A percentile compares a stretch with the other conserved stretches of the same genome.
phyloP scores from a whole-genome alignment of 2,888 invertebrate species.

The Danaus chrysippus region DNA sequence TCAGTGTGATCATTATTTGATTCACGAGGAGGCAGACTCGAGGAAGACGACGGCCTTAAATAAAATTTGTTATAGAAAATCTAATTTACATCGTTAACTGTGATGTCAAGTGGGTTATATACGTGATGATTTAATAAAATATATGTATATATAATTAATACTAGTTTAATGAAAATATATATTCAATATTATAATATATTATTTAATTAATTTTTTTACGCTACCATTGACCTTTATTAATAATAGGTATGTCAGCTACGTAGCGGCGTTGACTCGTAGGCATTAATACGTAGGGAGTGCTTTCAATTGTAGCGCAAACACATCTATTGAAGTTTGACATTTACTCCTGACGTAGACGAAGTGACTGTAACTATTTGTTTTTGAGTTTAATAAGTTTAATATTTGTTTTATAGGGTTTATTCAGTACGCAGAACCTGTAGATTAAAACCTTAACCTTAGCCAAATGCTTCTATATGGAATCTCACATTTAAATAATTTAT shows the following conservation, averaged over 20 bases:
- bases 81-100: constrained; percentile 40
- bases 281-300: neutral
- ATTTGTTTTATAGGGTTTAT: neutral
- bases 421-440: too few species aligned
- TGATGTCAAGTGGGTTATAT: constrained; percentile 11
- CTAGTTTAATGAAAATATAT: too few species aligned
- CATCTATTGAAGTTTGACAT: constrained; percentile 18
- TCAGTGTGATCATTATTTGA: constrained; percentile 35
- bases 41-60: constrained; percentile 35
- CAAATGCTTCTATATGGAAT: too few species aligned
- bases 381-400: constrained; percentile 1
- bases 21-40: constrained; percentile 30
- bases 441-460: too few species aligned
- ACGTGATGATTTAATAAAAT: constrained; percentile 4
- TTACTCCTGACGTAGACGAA: constrained; percentile 14
- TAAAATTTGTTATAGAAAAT: constrained; percentile 43
- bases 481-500: too few species aligned
- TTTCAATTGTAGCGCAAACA: constrained; percentile 11
- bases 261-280: constrained; percentile 24
- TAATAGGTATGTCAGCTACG: constrained; percentile 18
- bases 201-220: neutral
- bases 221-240: neutral
- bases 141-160: neutral
- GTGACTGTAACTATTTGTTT: constrained; percentile 6
- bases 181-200: too few species aligned